phyloP scores from a whole-genome alignment of 1,140 invertebrate genomes.

The Drosophila ohnishii region DNA sequence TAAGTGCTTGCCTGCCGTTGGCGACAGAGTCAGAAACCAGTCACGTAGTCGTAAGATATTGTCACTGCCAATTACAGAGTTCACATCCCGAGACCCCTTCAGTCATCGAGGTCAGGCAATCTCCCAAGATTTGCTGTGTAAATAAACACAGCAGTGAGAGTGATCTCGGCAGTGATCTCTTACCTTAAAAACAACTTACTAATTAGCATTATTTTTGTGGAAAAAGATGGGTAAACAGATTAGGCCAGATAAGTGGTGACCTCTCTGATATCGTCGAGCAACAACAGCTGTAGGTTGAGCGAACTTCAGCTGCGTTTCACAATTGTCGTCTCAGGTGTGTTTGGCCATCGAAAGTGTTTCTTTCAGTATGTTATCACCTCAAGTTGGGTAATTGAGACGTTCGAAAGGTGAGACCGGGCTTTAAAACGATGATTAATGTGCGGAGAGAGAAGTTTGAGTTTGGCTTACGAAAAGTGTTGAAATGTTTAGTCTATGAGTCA shows the following conservation, averaged over 20 bases:
- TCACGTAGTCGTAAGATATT: constrained; percentile 46
- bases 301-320: constrained; percentile 2
- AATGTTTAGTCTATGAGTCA: constrained; percentile 23
- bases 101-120: constrained; percentile 34
- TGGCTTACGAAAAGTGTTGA: constrained; percentile 16
- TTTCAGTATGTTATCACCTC: constrained; percentile 13
- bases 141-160: constrained; percentile 27
- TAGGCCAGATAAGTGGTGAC: constrained; percentile 31
- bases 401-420: constrained; percentile 5
- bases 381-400: constrained; percentile 25
- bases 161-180: constrained; percentile 16
- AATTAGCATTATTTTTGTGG: constrained; percentile 10
- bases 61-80: constrained; percentile 29
- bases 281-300: constrained; percentile 12
- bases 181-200: constrained; percentile 15
- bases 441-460: constrained; percentile 3
- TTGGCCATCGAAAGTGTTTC: constrained; percentile 13
- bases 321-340: constrained; percentile 9
- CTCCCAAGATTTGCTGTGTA: constrained; percentile 3
- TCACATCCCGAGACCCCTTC: constrained; percentile 19
- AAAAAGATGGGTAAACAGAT: constrained; percentile 27
- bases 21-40: constrained; percentile 18
- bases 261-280: constrained; percentile 26
- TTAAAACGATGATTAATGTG: constrained; percentile 32
- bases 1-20: constrained; percentile 1